Conservation (phyloP, 2,113 vertebrate genomes). For the Eidolon helvum region DNA sequence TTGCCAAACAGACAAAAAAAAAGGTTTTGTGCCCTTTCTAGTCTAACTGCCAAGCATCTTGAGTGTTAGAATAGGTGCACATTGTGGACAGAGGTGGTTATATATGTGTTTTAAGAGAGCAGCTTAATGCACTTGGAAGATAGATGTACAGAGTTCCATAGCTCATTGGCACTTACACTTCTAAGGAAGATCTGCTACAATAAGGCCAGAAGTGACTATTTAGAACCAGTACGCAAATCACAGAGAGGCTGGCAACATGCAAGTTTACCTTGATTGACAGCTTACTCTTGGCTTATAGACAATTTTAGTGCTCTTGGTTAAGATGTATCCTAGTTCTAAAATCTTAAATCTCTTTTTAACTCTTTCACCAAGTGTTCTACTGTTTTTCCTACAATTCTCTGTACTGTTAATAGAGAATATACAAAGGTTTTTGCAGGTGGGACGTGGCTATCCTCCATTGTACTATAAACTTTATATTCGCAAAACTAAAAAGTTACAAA, state of each 20-base stretch:
- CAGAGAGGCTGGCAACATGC: slow-evolving; percentile 52
- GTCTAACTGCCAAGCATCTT: slow-evolving; percentile 73
- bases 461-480: neutral
- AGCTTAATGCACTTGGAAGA: slow-evolving; percentile 33
- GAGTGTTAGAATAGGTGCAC: slow-evolving; percentile 72
- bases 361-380: neutral
- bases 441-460: neutral
- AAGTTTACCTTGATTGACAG: neutral
- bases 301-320: neutral
- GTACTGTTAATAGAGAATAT: neutral
- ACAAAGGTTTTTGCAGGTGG: neutral
- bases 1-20: slow-evolving; percentile 90
- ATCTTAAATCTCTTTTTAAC: neutral
- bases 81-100: slow-evolving; percentile 56
- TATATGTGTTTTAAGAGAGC: slow-evolving; percentile 35
- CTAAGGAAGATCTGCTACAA: slow-evolving; percentile 29
- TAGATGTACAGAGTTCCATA: neutral
- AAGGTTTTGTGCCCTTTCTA: slow-evolving; percentile 76
- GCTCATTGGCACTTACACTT: neutral
- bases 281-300: neutral
- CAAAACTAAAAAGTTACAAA: neutral
- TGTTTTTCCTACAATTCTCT: neutral
- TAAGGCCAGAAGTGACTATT: neutral
- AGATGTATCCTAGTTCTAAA: neutral
- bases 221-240: slow-evolving; percentile 35